Conservation (phyloP, 2,797 vertebrate species). For the Lophotriccus pileatus region DNA sequence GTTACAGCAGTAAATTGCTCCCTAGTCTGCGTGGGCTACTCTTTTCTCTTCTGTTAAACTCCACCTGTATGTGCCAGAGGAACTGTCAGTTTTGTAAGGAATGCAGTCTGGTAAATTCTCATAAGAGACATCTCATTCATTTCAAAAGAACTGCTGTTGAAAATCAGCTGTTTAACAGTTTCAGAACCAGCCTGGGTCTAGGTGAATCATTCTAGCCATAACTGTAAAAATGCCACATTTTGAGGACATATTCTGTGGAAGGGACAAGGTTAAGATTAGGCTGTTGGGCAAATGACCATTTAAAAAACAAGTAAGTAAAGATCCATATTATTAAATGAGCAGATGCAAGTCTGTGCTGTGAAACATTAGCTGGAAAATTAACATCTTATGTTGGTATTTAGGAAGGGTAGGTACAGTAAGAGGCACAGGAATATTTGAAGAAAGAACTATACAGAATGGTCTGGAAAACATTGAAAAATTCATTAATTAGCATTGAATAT, state of each 20-base stretch:
- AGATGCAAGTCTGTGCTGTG: neutral
- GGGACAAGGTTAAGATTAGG: neutral
- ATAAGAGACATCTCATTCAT: neutral
- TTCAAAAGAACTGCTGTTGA: neutral
- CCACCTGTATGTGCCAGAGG: fast-evolving
- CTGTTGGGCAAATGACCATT: neutral
- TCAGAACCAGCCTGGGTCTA: neutral
- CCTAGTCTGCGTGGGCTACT: neutral
- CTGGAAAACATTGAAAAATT: neutral
- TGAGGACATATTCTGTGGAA: neutral
- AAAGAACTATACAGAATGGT: neutral
- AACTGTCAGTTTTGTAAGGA: neutral
- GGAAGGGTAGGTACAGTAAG: neutral
- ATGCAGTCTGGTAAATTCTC: neutral
- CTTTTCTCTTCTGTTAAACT: neutral
- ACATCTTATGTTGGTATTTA: neutral
- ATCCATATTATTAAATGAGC: neutral
- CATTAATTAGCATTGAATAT: neutral
- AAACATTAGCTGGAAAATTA: neutral
- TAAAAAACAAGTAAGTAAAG: neutral
- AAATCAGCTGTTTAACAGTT: neutral
- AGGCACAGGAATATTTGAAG: neutral
- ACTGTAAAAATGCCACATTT: neutral
- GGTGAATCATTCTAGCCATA: neutral
- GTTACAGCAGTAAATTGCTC: neutral